A percentile compares a stretch with the other conserved stretches of the same genome.
Evolutionary conservation across 1,140 invertebrate genomes (phyloP).

Genomic region (Hyposmocoma kahamanoa): DNA sequence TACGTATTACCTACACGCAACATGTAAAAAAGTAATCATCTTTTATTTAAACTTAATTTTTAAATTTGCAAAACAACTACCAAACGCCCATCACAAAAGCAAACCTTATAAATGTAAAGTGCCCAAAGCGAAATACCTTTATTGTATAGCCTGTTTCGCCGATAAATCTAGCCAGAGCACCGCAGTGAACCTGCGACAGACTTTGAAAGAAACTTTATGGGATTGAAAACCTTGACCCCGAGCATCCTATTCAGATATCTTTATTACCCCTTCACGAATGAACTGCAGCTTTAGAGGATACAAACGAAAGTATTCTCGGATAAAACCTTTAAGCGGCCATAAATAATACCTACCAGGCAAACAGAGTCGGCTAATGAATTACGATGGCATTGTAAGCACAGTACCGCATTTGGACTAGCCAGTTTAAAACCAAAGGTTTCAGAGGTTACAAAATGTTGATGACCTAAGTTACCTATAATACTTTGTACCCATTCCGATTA

Average conservation of each 20-base stretch:
- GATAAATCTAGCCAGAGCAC: conserved; percentile 24
- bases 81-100: no score
- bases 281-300: conserved; percentile 35
- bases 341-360: conserved; percentile 61
- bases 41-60: no score
- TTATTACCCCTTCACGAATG: conserved; percentile 52
- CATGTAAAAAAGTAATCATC: no score
- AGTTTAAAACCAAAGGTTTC: no score
- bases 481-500: no score
- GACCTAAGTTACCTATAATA: no score
- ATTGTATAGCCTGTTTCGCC: neutral
- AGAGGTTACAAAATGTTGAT: no score
- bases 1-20: no score
- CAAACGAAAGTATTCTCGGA: conserved; percentile 42
- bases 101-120: no score
- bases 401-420: no score
- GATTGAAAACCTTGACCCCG: conserved; percentile 44
- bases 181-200: conserved; percentile 17
- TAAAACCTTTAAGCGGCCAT: conserved; percentile 52
- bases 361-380: conserved; percentile 62
- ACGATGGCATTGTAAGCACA: conserved; percentile 42
- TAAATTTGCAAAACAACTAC: no score
- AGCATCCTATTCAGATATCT: conserved; percentile 55
- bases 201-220: conserved; percentile 31
- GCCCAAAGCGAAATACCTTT: neutral